Base-by-base conservation (phyloP, 2,113 vertebrate genomes). In the Rhea americana region DNA sequence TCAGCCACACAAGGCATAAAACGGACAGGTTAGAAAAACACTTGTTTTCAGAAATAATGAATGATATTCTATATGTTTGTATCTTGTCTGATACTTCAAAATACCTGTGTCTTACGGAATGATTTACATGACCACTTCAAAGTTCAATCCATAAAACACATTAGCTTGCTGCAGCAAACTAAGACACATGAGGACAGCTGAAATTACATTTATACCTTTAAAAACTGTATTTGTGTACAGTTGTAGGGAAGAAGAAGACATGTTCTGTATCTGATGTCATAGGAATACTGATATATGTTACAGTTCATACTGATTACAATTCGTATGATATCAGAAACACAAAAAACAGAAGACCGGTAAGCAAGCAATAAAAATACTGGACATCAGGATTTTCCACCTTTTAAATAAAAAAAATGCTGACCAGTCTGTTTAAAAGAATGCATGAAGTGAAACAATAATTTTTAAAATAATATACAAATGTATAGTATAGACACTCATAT, bases 91-190 rank as follows among this genome's bases (percentile, higher is more conserved):
- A 5, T 39, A 65, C 84, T 95, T 85, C 50, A 82, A 93, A 95
- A 92, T 32, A 82, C 24, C 45, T 91, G 73, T 82, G 75, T 82
- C 30, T 84, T 82, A 56, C 53, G 76, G 39, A 24, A 43, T 28
- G 41, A 94, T 94, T 84, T 87, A 62, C 51, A 30, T 2, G 28
- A 89, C 9, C 37, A 39, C 75, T 65, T 56, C 35, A 66, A 95
- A 95, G 75, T 80, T 75, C 74, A 93, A 56, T 59, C 68, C 56
- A 77, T 89, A 94, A 93, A 93, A 66, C 41, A 85, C 2, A 25
- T 70, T 68, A 76, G 30, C 58, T 84, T 89, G 48, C 48, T 90
- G 62, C 26, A 89, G 19, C 10, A 73, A 91, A 35, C 83, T 11
- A 94, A 81, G 70, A 72, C 51, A 87, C 56, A 82, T 61, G 75